These are phyloP conservation scores for Heliopora coerulea DNA, from an alignment of 92 coral and sea anemone species.

Conservation along the genomic window DNA sequence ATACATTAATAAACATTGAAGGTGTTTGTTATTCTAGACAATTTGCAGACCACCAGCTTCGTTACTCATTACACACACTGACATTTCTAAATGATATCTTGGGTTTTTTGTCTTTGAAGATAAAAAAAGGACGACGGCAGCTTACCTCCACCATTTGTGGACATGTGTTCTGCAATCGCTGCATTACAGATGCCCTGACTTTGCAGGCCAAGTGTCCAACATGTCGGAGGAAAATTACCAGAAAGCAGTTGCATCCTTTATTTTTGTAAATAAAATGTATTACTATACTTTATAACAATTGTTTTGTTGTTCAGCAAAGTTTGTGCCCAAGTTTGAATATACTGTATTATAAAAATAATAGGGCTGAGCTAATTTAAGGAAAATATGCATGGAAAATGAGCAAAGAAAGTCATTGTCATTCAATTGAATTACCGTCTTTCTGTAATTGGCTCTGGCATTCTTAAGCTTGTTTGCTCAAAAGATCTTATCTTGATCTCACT, in stretches of 20 bases:
- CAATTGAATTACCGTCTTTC: too few species aligned
- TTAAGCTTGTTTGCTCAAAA: too few species aligned
- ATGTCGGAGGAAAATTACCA: constrained; percentile 77
- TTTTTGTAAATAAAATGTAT: constrained; percentile 59
- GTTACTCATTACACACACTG: neutral
- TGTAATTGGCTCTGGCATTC: too few species aligned
- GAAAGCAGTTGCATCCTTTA: constrained; percentile 81
- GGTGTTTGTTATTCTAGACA: neutral
- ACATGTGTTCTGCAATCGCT: constrained; percentile 88
- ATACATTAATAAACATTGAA: too few species aligned
- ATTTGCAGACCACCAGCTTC: constrained; percentile 6
- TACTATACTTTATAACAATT: too few species aligned
- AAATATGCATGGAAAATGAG: too few species aligned
- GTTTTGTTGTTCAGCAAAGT: too few species aligned
- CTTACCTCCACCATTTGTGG: constrained; percentile 93
- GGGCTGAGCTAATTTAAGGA: too few species aligned
- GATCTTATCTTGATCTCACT: too few species aligned
- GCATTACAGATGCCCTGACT: constrained; percentile 71
- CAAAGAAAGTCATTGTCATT: too few species aligned
- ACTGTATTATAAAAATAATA: too few species aligned
- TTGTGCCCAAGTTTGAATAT: too few species aligned
- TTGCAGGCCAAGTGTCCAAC: constrained; percentile 90
- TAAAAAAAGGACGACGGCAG: constrained; percentile 82
- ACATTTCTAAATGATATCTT: neutral
- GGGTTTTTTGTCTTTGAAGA: constrained; percentile 26